A percentile compares a stretch with the other conserved stretches of the same genome.
These are phyloP conservation scores for Sprattus sprattus DNA, from an alignment of 2,113 vertebrate genomes.

Conservation along the genomic window DNA sequence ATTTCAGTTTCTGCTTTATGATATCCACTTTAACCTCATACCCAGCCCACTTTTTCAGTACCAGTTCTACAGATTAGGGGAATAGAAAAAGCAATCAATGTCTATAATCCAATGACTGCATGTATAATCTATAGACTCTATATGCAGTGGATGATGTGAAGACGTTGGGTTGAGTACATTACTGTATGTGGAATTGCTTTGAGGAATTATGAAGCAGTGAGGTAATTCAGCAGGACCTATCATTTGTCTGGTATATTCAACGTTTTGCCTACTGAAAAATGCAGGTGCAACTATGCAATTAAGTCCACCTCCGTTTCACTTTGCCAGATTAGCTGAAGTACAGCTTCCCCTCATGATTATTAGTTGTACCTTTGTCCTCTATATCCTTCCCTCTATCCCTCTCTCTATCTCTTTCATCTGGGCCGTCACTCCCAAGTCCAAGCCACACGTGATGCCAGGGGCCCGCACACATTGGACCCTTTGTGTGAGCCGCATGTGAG, in stretches of 20 bases:
- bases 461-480: constrained; percentile 26
- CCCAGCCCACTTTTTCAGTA: too few species aligned
- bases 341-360: not conserved
- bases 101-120: too few species aligned
- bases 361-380: not conserved
- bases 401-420: not conserved
- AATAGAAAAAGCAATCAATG: too few species aligned
- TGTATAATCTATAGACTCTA: too few species aligned
- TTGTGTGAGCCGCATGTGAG: constrained; percentile 41
- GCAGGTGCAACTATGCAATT: not conserved
- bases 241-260: not conserved
- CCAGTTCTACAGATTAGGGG: too few species aligned
- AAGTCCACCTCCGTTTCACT: not conserved
- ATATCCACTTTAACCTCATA: too few species aligned
- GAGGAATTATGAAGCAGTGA: too few species aligned
- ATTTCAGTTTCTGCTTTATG: too few species aligned
- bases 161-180: too few species aligned
- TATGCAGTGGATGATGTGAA: too few species aligned
- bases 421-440: constrained; percentile 5
- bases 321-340: not conserved
- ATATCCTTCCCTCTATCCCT: not conserved
- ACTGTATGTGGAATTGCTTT: too few species aligned
- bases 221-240: not conserved
- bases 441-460: constrained; percentile 14
- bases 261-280: not conserved